Percentiles rank a stretch among this genome's conserved stretches.
Conservation (phyloP, 2,113 vertebrate species). For the Clarias magur region DNA sequence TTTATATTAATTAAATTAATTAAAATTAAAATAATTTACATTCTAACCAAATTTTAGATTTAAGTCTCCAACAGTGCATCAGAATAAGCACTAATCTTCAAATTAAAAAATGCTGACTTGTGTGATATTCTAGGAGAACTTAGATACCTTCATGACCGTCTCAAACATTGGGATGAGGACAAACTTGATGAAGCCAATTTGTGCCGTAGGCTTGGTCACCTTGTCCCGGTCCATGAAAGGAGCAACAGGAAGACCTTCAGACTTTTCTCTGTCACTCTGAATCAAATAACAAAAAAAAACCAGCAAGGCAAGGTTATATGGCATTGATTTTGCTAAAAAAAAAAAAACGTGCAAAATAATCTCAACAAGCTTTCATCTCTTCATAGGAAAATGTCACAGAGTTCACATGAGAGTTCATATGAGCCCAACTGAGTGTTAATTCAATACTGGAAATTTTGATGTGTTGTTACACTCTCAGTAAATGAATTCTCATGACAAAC, state of each 20-base stretch:
- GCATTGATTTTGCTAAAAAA: neutral
- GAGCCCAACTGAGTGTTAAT: too few species aligned
- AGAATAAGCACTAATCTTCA: neutral
- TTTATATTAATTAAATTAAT: neutral
- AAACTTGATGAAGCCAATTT: constrained; percentile 91
- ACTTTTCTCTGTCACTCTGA: constrained; percentile 95
- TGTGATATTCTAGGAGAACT: neutral
- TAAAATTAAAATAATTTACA: neutral
- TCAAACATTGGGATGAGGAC: constrained; percentile 84
- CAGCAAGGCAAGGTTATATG: neutral
- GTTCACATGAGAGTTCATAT: too few species aligned
- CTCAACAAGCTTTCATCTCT: neutral
- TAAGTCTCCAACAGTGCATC: neutral
- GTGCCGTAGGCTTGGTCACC: constrained; percentile 95
- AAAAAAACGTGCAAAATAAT: neutral
- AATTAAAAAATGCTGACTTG: neutral
- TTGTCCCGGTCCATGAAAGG: constrained; percentile 98
- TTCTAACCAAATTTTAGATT: neutral
- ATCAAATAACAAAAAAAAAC: neutral
- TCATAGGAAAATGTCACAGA: too few species aligned
- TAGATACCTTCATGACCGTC: constrained; percentile 77
- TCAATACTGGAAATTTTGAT: too few species aligned
- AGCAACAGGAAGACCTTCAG: constrained; percentile 92
- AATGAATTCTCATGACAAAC: neutral
- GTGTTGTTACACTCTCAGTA: neutral